Conservation (phyloP, 2,113 vertebrate species). For the Tragelaphus buxtoni region DNA sequence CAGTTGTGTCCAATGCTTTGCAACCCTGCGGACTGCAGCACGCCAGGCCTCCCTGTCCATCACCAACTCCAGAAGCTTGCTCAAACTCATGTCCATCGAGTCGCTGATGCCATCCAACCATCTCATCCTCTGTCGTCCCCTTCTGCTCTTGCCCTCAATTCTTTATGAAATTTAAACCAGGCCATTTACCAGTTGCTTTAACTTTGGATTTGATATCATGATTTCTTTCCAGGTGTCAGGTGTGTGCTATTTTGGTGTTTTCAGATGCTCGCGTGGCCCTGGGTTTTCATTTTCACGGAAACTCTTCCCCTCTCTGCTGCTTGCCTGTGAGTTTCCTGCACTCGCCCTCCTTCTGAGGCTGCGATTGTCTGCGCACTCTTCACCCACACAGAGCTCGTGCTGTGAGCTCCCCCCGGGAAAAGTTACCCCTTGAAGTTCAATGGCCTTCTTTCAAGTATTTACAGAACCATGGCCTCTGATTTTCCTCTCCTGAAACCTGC, state of each 20-base stretch:
- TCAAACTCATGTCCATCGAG: not conserved
- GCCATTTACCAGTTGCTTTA: not conserved
- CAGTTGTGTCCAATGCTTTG: fast-evolving
- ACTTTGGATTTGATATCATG: not conserved
- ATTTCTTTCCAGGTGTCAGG: not conserved
- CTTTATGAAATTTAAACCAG: not conserved
- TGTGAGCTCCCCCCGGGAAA: not conserved
- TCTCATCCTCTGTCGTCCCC: no score
- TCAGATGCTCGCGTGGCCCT: fast-evolving
- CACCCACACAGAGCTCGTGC: fast-evolving
- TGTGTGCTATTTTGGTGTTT: fast-evolving
- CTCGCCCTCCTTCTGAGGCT: fast-evolving
- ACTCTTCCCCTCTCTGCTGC: fast-evolving
- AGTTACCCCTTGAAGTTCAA: not conserved
- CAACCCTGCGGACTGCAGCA: not conserved
- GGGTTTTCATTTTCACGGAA: fast-evolving
- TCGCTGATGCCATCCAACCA: no score
- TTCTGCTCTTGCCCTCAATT: not conserved
- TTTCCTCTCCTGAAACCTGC: conserved; percentile 66
- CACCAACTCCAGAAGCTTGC: not conserved
- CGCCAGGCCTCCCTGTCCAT: not conserved
- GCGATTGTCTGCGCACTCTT: fast-evolving
- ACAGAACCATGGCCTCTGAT: conserved; percentile 41
- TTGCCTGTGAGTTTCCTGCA: not conserved
- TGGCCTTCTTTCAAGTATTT: conserved; percentile 63